A percentile compares a stretch with the other conserved stretches of the same genome.
Evolutionary conservation across 2,797 vertebrate species (phyloP).

Genomic region (Amniataba percoides): DNA sequence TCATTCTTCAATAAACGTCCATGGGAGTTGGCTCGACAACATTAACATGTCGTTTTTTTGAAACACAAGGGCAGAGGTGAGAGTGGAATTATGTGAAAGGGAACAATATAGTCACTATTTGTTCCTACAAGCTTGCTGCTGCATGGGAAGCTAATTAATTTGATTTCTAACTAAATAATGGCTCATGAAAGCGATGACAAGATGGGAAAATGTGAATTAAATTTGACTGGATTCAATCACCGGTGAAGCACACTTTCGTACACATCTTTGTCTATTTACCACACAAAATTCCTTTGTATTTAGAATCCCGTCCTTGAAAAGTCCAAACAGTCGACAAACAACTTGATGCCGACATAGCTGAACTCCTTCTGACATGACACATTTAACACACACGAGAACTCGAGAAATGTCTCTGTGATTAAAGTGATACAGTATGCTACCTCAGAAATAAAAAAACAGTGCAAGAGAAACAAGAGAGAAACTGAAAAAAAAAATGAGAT

Average conservation of each 20-base stretch:
- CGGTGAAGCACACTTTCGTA: not conserved
- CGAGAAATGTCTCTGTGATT: not conserved
- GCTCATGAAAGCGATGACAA: constrained; percentile 14
- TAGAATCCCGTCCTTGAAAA: constrained; percentile 11
- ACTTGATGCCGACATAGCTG: not conserved
- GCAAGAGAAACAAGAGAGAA: constrained; percentile 40
- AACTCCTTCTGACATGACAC: constrained; percentile 8
- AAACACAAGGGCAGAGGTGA: constrained; percentile 14
- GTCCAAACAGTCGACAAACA: constrained; percentile 1
- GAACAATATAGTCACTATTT: constrained; percentile 6
- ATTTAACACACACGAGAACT: not conserved
- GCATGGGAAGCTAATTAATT: not conserved
- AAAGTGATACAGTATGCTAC: constrained; percentile 5
- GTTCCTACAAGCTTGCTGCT: not conserved
- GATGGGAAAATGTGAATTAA: constrained; percentile 16
- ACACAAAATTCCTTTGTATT: not conserved
- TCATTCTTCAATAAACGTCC: constrained; percentile 43
- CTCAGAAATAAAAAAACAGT: constrained; percentile 31
- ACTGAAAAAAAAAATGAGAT: constrained; percentile 27
- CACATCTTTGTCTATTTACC: not conserved
- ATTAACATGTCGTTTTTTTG: constrained; percentile 36
- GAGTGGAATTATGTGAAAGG: not conserved
- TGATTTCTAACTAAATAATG: constrained; percentile 1
- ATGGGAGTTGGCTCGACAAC: not conserved
- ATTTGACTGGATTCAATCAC: constrained; percentile 28